Evolutionary conservation across 2,888 invertebrate species (phyloP), one percentile per base, ranked within the genome.

Genomic region (Nemotelus pantherinus): DNA sequence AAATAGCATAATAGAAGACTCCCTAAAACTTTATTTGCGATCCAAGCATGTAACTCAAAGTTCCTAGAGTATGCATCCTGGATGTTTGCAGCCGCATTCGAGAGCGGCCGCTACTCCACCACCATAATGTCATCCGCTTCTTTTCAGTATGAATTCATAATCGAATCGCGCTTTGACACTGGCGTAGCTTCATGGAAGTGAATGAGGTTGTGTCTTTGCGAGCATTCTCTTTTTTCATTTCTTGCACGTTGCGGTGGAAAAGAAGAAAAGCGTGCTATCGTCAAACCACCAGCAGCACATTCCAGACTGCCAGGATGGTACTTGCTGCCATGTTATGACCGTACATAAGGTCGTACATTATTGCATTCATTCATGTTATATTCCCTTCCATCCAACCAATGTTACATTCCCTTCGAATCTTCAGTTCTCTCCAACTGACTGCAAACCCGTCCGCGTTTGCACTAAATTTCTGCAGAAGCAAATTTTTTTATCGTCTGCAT

Each of bases 1-100:
- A 57, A 65, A 45, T 80, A 78, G 70, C 77, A 71, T 77, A 39
- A 76, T 67, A 50, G 60, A 80, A 43, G 79, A 78, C 70, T 57
- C 79, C 6, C 57, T 80, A 6, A 76, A 76, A 65, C 65, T 45
- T 65, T 65, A 65, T 9, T 47, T 45, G n/a, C 3, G 41, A 44
- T 5, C 45, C 47, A 65, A 45, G 65, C 65, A 65, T 45, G 7
- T 45, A 45, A 44, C 63, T 65, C 47, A 2, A 10, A 10, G 65
- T 47, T 44, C 7, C n/a, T 65, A 44, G 5, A 45, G 10, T 41
- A n/a, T 65, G 65, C 44, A 65, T 65, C 45, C 6, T 7, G 9
- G 9, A 50, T 7, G 9, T 50, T 7, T 50, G 9, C 6, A 50
- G 5, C 9, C 5, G 50, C 50, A 50, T 50, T 5, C 50, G 50